phyloP scores from a whole-genome alignment of 2,888 invertebrate species.

The Maniola hyperantus region DNA sequence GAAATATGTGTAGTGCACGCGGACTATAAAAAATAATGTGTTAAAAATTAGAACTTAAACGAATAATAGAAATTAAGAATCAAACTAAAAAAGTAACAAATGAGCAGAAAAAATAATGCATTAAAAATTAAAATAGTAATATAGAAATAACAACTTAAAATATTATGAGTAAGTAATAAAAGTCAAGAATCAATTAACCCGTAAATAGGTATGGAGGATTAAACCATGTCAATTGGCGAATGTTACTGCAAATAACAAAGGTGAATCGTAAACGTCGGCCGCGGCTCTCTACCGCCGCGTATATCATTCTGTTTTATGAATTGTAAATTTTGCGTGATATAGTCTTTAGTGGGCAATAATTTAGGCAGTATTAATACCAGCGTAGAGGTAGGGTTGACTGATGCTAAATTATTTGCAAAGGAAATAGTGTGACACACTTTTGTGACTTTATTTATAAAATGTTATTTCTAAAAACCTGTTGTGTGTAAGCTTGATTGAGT shows the following conservation, averaged over 20 bases:
- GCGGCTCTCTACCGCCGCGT: slow-evolving; percentile 55
- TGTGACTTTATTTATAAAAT: neutral
- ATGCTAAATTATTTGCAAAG: neutral
- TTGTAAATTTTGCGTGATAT: slow-evolving; percentile 80
- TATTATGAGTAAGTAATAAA: neutral
- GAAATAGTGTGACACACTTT: neutral
- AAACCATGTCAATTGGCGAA: slow-evolving; percentile 29
- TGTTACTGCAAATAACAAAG: slow-evolving; percentile 28
- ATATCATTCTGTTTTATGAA: slow-evolving; percentile 80
- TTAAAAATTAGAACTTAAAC: no score
- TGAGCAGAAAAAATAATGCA: neutral
- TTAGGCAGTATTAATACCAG: slow-evolving; percentile 72
- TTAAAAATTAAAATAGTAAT: neutral
- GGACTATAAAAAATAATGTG: no score
- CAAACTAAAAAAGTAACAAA: no score
- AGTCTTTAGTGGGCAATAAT: slow-evolving; percentile 78
- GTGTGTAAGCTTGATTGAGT: no score
- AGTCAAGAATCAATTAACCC: slow-evolving; percentile 14
- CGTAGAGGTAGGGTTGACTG: slow-evolving; percentile 61
- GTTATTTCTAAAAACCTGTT: neutral
- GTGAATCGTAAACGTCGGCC: slow-evolving; percentile 46
- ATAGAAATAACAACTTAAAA: neutral
- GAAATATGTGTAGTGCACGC: no score
- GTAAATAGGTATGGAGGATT: slow-evolving; percentile 21
- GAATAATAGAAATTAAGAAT: no score